A percentile compares a stretch with the other conserved stretches of the same genome.
Conservation (phyloP, 2,888 invertebrate species). For the Lasioglossum pauxillum region DNA sequence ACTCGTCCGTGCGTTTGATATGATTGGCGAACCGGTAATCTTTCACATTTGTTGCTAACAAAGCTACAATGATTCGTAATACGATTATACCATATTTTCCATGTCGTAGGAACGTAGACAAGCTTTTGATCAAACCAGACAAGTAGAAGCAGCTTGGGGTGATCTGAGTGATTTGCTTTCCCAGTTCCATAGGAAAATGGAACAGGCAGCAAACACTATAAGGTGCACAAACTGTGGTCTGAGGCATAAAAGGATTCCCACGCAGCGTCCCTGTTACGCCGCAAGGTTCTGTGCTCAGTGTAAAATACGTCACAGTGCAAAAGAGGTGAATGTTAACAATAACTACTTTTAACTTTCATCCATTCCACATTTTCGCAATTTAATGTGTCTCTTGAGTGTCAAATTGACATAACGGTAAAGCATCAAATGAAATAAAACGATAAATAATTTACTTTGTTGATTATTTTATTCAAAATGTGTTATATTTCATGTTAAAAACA, state of each 20-base stretch:
- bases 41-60: conserved; percentile 16
- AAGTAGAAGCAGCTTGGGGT: conserved; percentile 94
- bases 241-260: conserved; percentile 94
- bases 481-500: too few species aligned
- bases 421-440: too few species aligned
- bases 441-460: too few species aligned
- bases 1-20: conserved; percentile 96
- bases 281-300: conserved; percentile 96
- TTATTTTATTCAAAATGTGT: too few species aligned
- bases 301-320: conserved; percentile 95
- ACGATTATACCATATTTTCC: not conserved
- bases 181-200: conserved; percentile 96
- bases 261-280: conserved; percentile 95
- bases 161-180: conserved; percentile 94
- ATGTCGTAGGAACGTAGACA: conserved; percentile 88
- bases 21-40: conserved; percentile 94
- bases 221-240: conserved; percentile 97
- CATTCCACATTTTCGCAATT: not conserved
- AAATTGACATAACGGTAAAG: too few species aligned
- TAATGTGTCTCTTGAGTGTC: not conserved
- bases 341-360: not conserved
- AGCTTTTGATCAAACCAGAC: conserved; percentile 90
- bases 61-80: not conserved
- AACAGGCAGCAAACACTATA: conserved; percentile 97
- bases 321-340: conserved; percentile 87